Evolutionary conservation across 2,888 invertebrate species (phyloP).

Genomic region (Dasysyrphus albostriatus): DNA sequence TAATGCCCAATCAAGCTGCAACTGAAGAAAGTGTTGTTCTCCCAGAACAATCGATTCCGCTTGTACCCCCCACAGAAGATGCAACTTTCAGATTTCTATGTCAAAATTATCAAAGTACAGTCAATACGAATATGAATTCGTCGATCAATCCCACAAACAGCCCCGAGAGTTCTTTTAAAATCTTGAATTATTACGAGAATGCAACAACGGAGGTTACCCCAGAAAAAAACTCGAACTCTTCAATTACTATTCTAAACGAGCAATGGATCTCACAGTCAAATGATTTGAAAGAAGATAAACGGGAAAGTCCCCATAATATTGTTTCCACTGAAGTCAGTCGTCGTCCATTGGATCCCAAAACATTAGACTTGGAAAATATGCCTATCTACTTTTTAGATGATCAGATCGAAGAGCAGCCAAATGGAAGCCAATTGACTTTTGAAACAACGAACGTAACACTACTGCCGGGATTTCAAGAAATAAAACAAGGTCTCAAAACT

Average conservation of each 20-base stretch:
- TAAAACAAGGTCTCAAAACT: not conserved
- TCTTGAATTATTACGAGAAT: not conserved
- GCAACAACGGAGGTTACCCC: not conserved
- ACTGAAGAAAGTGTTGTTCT: not conserved
- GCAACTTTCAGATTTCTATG: not conserved
- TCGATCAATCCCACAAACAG: not conserved
- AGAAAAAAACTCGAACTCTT: not conserved
- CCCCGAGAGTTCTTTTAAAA: not conserved
- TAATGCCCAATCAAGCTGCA: conserved; percentile 1
- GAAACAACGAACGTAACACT: not conserved
- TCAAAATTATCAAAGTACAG: not conserved
- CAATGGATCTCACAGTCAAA: conserved; percentile 10
- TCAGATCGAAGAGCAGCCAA: not conserved
- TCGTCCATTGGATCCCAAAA: not conserved
- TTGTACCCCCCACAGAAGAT: not conserved
- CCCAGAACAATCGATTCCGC: not conserved
- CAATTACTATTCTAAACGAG: conserved; percentile 14
- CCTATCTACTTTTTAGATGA: conserved; percentile 24
- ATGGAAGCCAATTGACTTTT: not conserved
- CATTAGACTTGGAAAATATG: conserved; percentile 15
- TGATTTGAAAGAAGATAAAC: not conserved
- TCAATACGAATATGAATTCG: not conserved
- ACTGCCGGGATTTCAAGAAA: conserved; percentile 10
- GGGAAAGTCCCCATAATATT: not conserved
- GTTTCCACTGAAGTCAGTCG: too few species aligned